Evolutionary conservation across 1,140 invertebrate genomes (phyloP), one percentile per base, ranked within the genome.

Genomic region (Sweltsa coloradensis): DNA sequence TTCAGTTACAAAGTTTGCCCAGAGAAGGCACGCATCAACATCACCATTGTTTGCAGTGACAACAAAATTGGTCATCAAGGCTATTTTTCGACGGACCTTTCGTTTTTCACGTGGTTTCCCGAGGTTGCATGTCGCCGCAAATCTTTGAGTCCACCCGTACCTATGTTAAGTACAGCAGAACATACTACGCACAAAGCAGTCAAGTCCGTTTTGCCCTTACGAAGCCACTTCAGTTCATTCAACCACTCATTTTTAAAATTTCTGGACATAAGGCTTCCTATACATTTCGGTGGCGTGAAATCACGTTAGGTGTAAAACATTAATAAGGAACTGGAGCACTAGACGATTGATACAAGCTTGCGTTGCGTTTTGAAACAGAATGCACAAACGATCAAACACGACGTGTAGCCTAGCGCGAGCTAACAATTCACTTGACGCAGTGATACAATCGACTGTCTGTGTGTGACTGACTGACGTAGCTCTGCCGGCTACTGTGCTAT

Each of bases 1-100:
- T 37, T 37, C 36, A n/a, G 16, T 19, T 5, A 37, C 36, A 37
- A 37, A 37, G 36, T 37, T 37, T 19, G 36, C 36, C 36, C 36
- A 37, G 16, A 37, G 11, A 7, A 37, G 23, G n/a, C 23, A 16
- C 4, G 36, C 36, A 5, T 37, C 36, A 37, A 37, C 36, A 37
- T 4, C n/a, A 16, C 11, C 36, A 5, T 37, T 37, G 23, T 37
- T 22, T 7, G 18, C 36, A 19, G 18, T 37, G 23, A 37, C 23
- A 19, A 37, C 36, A 37, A 37, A 37, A n/a, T 37, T 37, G 18
- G 11, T 37, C 5, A 37, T 5, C 36, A n/a, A 37, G 5, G 36
- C 5, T 16, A 19, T 37, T 37, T 37, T 37, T 11, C 36, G 5
- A 37, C 36, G 23, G 16, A 37, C 23, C 11, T 37, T 5, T 5